These are phyloP conservation scores for Vanacampus margaritifer DNA, from an alignment of 2,113 vertebrate genomes.

Conservation along the genomic window DNA sequence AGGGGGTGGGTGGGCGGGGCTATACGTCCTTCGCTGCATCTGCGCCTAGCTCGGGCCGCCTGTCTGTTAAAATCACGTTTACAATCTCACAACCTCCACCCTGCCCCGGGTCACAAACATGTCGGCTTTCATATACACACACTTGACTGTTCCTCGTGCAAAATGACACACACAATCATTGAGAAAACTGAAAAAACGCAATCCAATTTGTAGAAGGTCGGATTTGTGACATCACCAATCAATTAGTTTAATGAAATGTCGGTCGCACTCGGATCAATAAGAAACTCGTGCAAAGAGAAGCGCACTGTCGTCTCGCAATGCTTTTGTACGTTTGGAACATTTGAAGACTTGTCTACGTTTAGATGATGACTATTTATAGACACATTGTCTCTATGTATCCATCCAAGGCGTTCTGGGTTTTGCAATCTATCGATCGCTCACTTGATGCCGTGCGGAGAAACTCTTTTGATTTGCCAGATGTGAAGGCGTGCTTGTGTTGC, in stretches of 20 bases:
- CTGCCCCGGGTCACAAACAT: slow-evolving; percentile 1
- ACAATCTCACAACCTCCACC: not conserved
- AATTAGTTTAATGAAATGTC: not conserved
- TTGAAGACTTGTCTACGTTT: too few relatives aligned
- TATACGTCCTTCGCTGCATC: not conserved
- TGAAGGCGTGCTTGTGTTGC: too few relatives aligned
- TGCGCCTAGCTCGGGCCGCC: not conserved
- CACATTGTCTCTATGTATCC: too few relatives aligned
- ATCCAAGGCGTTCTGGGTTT: too few relatives aligned
- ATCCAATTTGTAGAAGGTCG: not conserved
- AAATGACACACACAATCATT: slow-evolving; percentile 2
- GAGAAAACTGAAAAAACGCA: not conserved
- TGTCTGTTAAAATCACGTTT: slow-evolving; percentile 6
- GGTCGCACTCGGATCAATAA: not conserved
- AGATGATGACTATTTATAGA: too few relatives aligned
- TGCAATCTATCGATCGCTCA: too few relatives aligned
- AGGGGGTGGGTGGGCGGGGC: not conserved
- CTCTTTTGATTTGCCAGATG: too few relatives aligned
- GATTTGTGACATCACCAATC: slow-evolving; percentile 4
- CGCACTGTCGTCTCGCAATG: not conserved
- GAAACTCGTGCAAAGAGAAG: not conserved
- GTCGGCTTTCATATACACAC: not conserved
- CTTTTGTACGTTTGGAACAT: not conserved
- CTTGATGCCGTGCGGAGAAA: too few relatives aligned
- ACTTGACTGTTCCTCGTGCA: not conserved